Base-by-base conservation (phyloP, 2,888 invertebrate species). In the Cyrtodaria siliqua region DNA sequence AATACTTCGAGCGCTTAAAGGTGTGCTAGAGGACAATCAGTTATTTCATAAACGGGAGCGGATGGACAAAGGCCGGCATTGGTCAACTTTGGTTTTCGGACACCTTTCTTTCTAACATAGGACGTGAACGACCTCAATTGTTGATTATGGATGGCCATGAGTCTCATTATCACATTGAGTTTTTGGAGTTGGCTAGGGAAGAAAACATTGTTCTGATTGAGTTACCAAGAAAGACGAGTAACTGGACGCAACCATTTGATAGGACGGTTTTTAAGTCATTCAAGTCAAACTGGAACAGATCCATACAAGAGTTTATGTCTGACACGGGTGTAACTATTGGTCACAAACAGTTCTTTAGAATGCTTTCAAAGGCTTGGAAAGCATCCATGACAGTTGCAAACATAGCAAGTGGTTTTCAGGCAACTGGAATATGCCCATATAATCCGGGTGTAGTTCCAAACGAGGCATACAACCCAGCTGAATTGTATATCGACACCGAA, bases 201-300 rank as follows among this genome's bases (percentile, higher is more conserved):
- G 26, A 70, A 8, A n/a, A 59, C n/a, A 62, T 71, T 6, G 62
- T 76, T 1, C 26, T 61, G 2, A 27, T 26, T 12, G 61, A 70
- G 18, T n/a, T 70, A 4, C 49, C 57, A 14, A 74, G 66, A 9
- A 55, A 75, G 27, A 81, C 76, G 8, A 76, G 76, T 33, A 33
- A 80, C 38, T 80, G 73, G 73, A 81, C 72, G 0, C 76, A 76
- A 23, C 73, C 73, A 0, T 63, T 80, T 47, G 67, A 80, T 18
- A 16, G 69, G n/a, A 24, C 73, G 0, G 78, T 82, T 16, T 82
- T 82, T 49, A 82, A 78, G 18, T 64, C 71, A 1, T 42, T 76
- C 9, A 82, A 79, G 47, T 18, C 40, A 20, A 61, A 40, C 40
- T 69, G 74, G 72, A 72, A 67, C 42, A 20, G 23, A 2, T 18